Conservation (phyloP, 2,797 vertebrate genomes). For the Neosilurus hyrtlii region DNA sequence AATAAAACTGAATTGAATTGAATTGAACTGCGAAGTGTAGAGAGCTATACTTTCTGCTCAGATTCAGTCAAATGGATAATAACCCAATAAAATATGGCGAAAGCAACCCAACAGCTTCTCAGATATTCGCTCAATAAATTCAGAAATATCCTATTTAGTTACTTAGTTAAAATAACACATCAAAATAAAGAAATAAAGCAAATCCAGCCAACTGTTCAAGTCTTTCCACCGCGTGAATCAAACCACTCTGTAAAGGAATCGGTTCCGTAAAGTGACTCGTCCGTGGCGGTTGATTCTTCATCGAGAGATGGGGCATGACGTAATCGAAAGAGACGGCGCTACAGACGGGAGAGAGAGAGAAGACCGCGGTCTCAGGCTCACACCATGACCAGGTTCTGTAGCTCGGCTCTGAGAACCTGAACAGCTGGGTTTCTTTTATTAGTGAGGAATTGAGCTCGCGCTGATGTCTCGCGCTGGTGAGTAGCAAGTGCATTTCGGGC, state of each 20-base stretch:
- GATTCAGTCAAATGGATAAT: no score
- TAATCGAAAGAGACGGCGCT: conserved; percentile 65
- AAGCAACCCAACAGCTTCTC: no score
- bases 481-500: conserved; percentile 69
- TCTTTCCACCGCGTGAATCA: background rate
- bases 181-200: background rate
- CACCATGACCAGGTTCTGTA: background rate
- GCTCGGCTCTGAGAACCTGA: background rate
- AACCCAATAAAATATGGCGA: no score
- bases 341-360: background rate
- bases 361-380: background rate
- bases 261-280: background rate
- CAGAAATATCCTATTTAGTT: no score
- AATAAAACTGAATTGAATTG: no score
- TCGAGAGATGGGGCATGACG: conserved; percentile 79
- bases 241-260: conserved; percentile 10
- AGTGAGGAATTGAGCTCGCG: background rate
- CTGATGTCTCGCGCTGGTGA: conserved; percentile 73
- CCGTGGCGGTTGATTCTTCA: conserved; percentile 1
- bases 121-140: no score
- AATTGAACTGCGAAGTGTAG: no score
- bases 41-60: no score
- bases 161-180: background rate
- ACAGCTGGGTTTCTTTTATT: no score
- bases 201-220: background rate